A percentile compares a stretch with the other conserved stretches of the same genome.
Evolutionary conservation across 2,113 vertebrate genomes (phyloP).

Genomic region (Datnioides undecimradiatus): DNA sequence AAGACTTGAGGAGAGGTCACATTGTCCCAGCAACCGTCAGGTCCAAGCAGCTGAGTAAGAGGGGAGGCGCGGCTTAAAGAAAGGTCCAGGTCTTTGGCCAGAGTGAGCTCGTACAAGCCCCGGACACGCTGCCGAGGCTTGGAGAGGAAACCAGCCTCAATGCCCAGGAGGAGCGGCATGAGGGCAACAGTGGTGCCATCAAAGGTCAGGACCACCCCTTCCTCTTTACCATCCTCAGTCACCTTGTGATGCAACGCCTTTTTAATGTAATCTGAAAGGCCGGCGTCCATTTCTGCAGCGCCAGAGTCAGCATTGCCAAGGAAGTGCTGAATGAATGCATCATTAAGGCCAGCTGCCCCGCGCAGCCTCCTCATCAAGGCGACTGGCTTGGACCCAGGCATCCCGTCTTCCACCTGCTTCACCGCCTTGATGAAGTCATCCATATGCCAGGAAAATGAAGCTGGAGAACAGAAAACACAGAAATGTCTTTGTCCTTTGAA

Average conservation of each 20-base stretch:
- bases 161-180: slow-evolving; percentile 83
- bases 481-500: not conserved
- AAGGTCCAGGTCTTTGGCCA: slow-evolving; percentile 77
- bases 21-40: slow-evolving; percentile 89
- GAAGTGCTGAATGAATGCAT: slow-evolving; percentile 59
- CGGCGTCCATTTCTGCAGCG: slow-evolving; percentile 23
- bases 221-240: slow-evolving; percentile 46
- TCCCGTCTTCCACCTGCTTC: slow-evolving; percentile 74
- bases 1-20: slow-evolving; percentile 82
- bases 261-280: slow-evolving; percentile 65
- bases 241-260: slow-evolving; percentile 61
- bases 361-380: slow-evolving; percentile 61
- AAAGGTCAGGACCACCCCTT: slow-evolving; percentile 84
- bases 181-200: slow-evolving; percentile 90
- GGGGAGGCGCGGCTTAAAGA: slow-evolving; percentile 63
- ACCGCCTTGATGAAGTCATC: slow-evolving; percentile 81
- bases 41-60: slow-evolving; percentile 62
- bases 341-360: slow-evolving; percentile 46
- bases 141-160: slow-evolving; percentile 82
- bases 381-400: slow-evolving; percentile 9
- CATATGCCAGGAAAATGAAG: slow-evolving; percentile 76
- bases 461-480: slow-evolving; percentile 58
- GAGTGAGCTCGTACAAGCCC: slow-evolving; percentile 76
- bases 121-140: not conserved
- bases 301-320: slow-evolving; percentile 41